These are phyloP conservation scores for Aphodius granarius DNA, from an alignment of 2,888 invertebrate species.

Conservation along the genomic window DNA sequence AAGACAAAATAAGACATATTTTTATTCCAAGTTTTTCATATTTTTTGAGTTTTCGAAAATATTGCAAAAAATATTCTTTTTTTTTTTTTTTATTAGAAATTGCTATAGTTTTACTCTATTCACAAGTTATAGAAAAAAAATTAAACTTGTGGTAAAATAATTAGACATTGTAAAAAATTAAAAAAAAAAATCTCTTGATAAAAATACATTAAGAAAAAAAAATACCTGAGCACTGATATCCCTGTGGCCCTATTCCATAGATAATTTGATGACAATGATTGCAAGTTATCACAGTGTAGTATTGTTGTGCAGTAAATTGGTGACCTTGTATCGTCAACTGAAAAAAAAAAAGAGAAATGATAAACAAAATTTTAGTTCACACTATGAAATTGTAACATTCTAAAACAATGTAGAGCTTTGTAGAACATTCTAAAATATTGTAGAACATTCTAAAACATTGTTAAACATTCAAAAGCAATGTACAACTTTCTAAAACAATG, in stretches of 20 bases:
- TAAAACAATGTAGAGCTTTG: too few relatives aligned
- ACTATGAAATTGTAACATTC: too few relatives aligned
- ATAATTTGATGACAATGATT: constrained; percentile 91
- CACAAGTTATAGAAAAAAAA: too few relatives aligned
- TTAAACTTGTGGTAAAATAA: neutral
- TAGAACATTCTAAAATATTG: too few relatives aligned
- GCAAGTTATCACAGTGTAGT: constrained; percentile 88
- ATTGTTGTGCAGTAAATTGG: constrained; percentile 85
- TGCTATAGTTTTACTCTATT: too few relatives aligned
- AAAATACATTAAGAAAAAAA: constrained; percentile 16
- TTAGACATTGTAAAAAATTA: neutral
- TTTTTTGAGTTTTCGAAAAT: neutral
- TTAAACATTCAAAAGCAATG: too few relatives aligned
- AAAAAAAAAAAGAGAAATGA: constrained; percentile 33
- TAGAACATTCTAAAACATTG: too few relatives aligned
- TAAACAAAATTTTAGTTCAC: constrained; percentile 15
- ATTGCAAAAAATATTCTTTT: too few relatives aligned
- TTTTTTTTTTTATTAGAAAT: too few relatives aligned
- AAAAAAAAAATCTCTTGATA: neutral
- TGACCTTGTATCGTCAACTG: constrained; percentile 85
- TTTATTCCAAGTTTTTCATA: neutral
- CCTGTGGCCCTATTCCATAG: constrained; percentile 96
- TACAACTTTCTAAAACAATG: constrained; percentile 58
- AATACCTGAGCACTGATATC: constrained; percentile 91
- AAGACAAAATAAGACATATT: constrained; percentile 13